Evolutionary conservation across 1,140 invertebrate species (phyloP).

Genomic region (Eumaeus atala): DNA sequence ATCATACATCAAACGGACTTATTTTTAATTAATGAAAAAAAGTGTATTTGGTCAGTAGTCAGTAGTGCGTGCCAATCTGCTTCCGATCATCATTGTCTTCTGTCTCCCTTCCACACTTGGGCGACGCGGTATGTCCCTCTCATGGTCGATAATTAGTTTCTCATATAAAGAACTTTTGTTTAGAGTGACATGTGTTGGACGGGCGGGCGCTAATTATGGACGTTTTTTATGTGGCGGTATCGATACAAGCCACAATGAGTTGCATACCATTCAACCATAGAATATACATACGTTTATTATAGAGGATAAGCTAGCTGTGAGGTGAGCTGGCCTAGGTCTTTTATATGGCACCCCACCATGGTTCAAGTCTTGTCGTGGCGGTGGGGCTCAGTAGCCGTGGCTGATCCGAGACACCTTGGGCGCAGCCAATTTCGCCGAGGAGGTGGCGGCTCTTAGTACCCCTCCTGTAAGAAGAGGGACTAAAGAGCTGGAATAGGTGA

Average conservation of each 20-base stretch:
- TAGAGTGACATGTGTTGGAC: conserved; percentile 54
- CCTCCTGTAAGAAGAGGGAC: too few relatives aligned
- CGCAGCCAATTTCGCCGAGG: too few relatives aligned
- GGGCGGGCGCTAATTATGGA: conserved; percentile 48
- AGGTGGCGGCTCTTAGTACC: too few relatives aligned
- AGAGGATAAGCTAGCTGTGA: too few relatives aligned
- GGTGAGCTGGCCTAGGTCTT: too few relatives aligned
- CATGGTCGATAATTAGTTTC: conserved; percentile 53
- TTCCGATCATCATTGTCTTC: conserved; percentile 46
- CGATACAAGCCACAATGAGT: conserved; percentile 22
- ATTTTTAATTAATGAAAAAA: conserved; percentile 68
- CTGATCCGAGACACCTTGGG: too few relatives aligned
- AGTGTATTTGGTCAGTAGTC: conserved; percentile 53
- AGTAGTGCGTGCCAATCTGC: conserved; percentile 58
- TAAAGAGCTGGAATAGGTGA: too few relatives aligned
- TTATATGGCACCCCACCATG: too few relatives aligned
- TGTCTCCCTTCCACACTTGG: conserved; percentile 26
- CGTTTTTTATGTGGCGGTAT: conserved; percentile 40
- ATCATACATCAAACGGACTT: conserved; percentile 48
- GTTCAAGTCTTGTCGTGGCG: too few relatives aligned
- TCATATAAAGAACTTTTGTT: conserved; percentile 60
- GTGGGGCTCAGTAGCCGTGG: too few relatives aligned
- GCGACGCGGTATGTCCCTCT: conserved; percentile 23
- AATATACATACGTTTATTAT: too few relatives aligned
- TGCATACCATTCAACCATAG: not conserved